Conservation (phyloP, 2,113 vertebrate genomes). For the Sporophila hypoxantha region DNA sequence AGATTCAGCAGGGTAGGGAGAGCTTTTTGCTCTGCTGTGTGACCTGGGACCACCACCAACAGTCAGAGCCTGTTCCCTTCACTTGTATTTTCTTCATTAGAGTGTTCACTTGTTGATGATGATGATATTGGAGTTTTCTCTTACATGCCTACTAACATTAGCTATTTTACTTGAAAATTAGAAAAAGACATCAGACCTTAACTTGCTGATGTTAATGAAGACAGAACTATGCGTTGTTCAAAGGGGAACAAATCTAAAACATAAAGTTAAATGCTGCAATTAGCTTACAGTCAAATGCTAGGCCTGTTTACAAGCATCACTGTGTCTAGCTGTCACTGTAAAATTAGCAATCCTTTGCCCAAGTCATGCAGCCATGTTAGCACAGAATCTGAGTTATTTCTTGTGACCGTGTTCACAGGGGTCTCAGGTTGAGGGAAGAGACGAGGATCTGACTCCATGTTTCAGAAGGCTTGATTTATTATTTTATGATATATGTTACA, state of each 20-base stretch:
- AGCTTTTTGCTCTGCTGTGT: background rate
- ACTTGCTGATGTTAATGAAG: background rate
- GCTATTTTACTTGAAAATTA: background rate
- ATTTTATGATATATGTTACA: no score
- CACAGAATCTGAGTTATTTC: background rate
- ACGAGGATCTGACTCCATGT: no score
- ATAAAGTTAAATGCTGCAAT: background rate
- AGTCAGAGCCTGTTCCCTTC: background rate
- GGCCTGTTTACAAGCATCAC: background rate
- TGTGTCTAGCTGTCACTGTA: background rate
- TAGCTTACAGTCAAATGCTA: background rate
- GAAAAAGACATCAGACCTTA: background rate
- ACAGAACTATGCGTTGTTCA: background rate
- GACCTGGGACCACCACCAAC: background rate
- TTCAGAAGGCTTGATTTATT: no score
- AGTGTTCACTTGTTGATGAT: background rate
- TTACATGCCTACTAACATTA: background rate
- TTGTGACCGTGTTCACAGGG: no score
- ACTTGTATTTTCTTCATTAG: background rate
- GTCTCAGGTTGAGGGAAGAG: no score
- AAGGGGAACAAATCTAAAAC: background rate
- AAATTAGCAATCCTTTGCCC: background rate
- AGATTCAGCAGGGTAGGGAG: background rate
- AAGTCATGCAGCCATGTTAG: background rate
- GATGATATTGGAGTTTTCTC: background rate